Evolutionary conservation across 92 coral and sea anemone genomes (phyloP), one percentile per base, ranked within the genome.

Genomic region (Porites rus): DNA sequence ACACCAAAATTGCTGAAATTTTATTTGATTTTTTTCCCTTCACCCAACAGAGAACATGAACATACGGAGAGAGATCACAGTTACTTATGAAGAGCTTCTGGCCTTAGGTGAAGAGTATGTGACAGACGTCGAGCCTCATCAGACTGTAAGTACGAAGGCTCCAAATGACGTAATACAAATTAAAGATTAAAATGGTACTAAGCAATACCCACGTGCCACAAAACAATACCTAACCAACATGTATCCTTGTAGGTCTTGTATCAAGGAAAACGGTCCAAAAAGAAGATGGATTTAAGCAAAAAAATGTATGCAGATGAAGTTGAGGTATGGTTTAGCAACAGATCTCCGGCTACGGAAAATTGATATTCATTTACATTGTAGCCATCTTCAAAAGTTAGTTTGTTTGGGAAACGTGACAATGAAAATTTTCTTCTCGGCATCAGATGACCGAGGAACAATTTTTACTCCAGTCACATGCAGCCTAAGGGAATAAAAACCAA

Each of bases 271-370:
- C 81, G 98, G 12, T 85, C 90, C 70, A 95, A 95, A 78, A 97
- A 98, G 20, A 96, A 96, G 91, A 96, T 95, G 94, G 99, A 97
- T 82, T 88, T 97, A 53, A 90, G 94, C 81, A 88, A 87, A 11
- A 88, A 95, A 88, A 95, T 97, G 99, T 92, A 95, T 95, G 78
- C 82, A 75, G 90, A 77, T n/a, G 99, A 95, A 84, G 91, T 97
- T 51, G 70, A 95, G 95, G 99, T 97, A 80, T 24, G 67, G 58
- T 11, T 10, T n/a, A 53, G 46, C 31, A 28, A 28, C 31, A 28
- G 31, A 28, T 28, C 31, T 2, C 31, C 31, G 31, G 31, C 31
- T 28, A 28, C 31, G 4, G 31, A 28, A 28, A 28, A 28, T 28
- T 28, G 31, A 28, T 28, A 28, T 28, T 28, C 31, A 28, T 2